Evolutionary conservation across 1,140 invertebrate species (phyloP).

Genomic region (Luehdorfia chinensis): DNA sequence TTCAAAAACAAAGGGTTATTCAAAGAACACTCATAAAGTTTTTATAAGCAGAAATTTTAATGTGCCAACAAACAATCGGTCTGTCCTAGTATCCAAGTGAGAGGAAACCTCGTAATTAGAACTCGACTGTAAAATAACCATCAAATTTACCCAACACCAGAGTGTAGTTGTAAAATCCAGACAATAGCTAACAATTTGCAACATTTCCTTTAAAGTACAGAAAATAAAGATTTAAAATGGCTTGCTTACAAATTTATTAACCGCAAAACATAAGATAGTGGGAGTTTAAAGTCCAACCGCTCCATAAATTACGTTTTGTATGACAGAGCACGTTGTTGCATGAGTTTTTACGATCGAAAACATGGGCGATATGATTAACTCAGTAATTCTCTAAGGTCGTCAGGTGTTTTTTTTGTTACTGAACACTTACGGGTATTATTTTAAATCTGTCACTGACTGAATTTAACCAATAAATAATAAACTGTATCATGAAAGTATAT

Average conservation of each 20-base stretch:
- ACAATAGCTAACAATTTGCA: constrained; percentile 14
- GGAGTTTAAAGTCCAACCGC: constrained; percentile 43
- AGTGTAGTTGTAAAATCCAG: constrained; percentile 41
- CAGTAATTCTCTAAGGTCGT: constrained; percentile 29
- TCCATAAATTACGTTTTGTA: constrained; percentile 56
- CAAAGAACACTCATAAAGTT: constrained; percentile 55
- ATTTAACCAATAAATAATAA: constrained; percentile 6
- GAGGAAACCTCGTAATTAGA: constrained; percentile 66
- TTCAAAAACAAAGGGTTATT: constrained; percentile 63
- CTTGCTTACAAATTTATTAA: constrained; percentile 6
- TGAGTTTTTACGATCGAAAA: constrained; percentile 56
- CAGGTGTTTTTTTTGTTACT: constrained; percentile 32
- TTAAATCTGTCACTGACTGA: constrained; percentile 2
- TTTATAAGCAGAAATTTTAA: constrained; percentile 56
- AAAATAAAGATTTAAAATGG: constrained; percentile 22
- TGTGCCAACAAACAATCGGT: constrained; percentile 49
- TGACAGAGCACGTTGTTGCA: constrained; percentile 56
- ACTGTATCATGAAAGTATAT: too few species aligned
- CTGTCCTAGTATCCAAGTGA: constrained; percentile 52
- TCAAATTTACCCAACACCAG: constrained; percentile 61
- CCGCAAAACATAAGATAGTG: constrained; percentile 19
- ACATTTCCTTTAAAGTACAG: constrained; percentile 16
- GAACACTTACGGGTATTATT: constrained; percentile 6
- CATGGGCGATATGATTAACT: constrained; percentile 47
- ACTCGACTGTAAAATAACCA: constrained; percentile 67